Conservation (phyloP, 1,140 invertebrate species). For the Fopius arisanus region DNA sequence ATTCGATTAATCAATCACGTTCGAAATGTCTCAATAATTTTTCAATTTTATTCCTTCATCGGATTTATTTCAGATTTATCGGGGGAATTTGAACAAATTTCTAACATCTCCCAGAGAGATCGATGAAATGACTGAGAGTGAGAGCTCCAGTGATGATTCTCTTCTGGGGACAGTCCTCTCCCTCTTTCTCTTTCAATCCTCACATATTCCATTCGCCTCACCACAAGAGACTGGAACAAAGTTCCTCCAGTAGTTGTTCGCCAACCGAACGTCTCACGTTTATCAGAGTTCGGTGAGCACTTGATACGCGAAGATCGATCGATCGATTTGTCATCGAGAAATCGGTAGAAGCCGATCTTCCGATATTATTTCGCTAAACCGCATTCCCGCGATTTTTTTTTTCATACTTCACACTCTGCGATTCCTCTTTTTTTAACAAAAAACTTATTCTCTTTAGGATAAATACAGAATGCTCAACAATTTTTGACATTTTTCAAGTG, state of each 20-base stretch:
- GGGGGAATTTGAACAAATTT: too few relatives aligned
- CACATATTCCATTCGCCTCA: slow-evolving; percentile 49
- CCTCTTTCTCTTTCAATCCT: background rate
- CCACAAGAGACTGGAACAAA: slow-evolving; percentile 22
- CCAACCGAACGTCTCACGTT: slow-evolving; percentile 48
- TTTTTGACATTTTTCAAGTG: background rate
- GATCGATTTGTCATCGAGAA: background rate
- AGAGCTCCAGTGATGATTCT: background rate
- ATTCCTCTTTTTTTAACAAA: too few relatives aligned
- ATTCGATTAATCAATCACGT: too few relatives aligned
- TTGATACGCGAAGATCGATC: slow-evolving; percentile 10
- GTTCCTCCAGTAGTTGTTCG: slow-evolving; percentile 57
- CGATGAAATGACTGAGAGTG: background rate
- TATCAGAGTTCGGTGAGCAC: slow-evolving; percentile 23
- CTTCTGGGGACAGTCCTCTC: background rate
- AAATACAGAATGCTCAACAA: background rate
- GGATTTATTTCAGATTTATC: too few relatives aligned
- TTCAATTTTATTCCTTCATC: too few relatives aligned
- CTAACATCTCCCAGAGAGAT: too few relatives aligned
- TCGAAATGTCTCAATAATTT: background rate
- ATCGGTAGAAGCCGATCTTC: too few relatives aligned
- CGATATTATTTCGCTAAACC: background rate
- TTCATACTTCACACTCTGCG: background rate
- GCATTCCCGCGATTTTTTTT: background rate
- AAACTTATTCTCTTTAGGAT: too few relatives aligned